phyloP scores from a whole-genome alignment of 2,888 invertebrate species.

The Belgica antarctica region DNA sequence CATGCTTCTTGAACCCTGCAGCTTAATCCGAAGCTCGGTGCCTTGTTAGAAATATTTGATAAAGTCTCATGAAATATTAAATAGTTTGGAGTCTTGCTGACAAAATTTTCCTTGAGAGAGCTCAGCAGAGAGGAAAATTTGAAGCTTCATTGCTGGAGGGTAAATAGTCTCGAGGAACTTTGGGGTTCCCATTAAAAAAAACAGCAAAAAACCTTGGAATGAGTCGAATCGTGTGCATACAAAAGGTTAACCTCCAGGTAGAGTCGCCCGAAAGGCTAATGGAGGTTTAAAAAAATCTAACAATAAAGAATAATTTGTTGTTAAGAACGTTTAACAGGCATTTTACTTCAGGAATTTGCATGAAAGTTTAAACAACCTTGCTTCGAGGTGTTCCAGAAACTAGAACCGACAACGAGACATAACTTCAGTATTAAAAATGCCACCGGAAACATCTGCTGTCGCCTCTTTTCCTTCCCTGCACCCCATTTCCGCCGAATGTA shows the following conservation, averaged over 20 bases:
- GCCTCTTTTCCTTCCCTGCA: background rate
- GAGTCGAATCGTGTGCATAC: slow-evolving; percentile 14
- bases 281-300: no score
- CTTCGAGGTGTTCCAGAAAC: no score
- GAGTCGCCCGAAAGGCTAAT: background rate
- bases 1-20: background rate
- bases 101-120: slow-evolving; percentile 26
- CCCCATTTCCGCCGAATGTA: background rate
- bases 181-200: slow-evolving; percentile 11
- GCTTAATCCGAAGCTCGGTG: background rate
- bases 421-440: slow-evolving; percentile 14
- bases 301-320: no score
- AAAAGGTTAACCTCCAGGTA: background rate
- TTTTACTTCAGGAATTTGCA: no score
- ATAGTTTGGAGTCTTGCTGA: slow-evolving; percentile 32
- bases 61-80: slow-evolving; percentile 43
- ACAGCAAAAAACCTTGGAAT: background rate
- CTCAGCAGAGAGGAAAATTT: no score
- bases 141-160: slow-evolving; percentile 5
- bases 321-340: no score
- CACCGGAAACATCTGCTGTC: slow-evolving; percentile 17
- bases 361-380: no score
- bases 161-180: slow-evolving; percentile 18
- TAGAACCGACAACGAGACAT: no score
- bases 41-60: slow-evolving; percentile 25